Evolutionary conservation across 2,797 vertebrate genomes (phyloP), one percentile per base, ranked within the genome.

Genomic region (Brachyrhaphis roseni): DNA sequence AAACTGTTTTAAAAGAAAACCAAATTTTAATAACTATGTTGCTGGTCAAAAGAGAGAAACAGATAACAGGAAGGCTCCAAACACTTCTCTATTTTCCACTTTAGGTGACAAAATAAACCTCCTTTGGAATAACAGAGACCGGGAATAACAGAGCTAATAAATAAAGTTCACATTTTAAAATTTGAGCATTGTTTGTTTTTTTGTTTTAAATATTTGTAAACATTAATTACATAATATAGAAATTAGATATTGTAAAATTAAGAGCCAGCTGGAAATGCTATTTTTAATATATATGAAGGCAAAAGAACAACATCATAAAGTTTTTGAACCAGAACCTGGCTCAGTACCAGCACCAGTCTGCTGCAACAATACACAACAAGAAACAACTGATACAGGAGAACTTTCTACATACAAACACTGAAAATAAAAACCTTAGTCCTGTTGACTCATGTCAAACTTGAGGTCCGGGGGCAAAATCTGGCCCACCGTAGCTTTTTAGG

Each of bases 371-470:
- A 46, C 45, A 46, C 45, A 46, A 46, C 15, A 46, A 46, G 45
- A 46, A 15, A 46, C 13, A 5, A 3, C 45, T 46, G 45, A 46
- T 4, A 46, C 1, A 47, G 13, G 12, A 47, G 46, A 15, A 47
- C 46, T 16, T 47, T 16, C 15, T 16, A 16, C 4, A 3, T 13
- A 46, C 3, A 46, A 46, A 46, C 45, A 34, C 57, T 49, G 78
- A 55, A 74, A 80, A 34, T 51, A 62, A 20, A 84, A 72, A 16
- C 5, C 73, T 83, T 36, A 53, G 46, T 47, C 15, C 46, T 47
- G 46, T 47, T 15, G 46, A 46, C 46, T 5, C 13, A 15, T 46
- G 45, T 47, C 46, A 47, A 46, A 46, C 45, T 46, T 3, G 45
- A 15, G 45, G 45, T 46, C 45, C 1, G 13, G 4, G 45, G 13